Conservation (phyloP, 92 coral and sea anemone genomes). For the Diadumene lineata region DNA sequence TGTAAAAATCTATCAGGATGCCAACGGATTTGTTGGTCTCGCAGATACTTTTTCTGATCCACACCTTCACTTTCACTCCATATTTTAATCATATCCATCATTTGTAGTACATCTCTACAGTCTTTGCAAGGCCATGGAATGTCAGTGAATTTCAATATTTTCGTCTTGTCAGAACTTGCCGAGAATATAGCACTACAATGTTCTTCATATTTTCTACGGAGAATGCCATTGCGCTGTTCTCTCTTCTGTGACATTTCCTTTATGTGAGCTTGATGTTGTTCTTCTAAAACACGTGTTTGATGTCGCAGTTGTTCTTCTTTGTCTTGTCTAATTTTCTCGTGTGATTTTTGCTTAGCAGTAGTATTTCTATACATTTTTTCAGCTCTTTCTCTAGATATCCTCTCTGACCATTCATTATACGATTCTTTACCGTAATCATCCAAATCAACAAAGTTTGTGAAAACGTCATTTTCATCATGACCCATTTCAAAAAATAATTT, state of each 20-base stretch:
- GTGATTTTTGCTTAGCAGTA: constrained; percentile 11
- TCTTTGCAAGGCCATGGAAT: constrained; percentile 93
- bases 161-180: constrained; percentile 6
- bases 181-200: constrained; percentile 56
- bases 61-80: constrained; percentile 56
- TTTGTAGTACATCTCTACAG: constrained; percentile 41
- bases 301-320: constrained; percentile 45
- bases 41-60: constrained; percentile 61
- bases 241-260: constrained; percentile 45
- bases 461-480: constrained; percentile 53
- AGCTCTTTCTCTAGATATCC: constrained; percentile 59
- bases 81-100: constrained; percentile 47
- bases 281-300: constrained; percentile 60
- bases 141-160: constrained; percentile 47
- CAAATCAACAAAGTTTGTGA: constrained; percentile 39
- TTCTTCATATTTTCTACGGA: constrained; percentile 58
- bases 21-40: constrained; percentile 90
- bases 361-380: constrained; percentile 27
- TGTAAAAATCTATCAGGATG: constrained; percentile 95
- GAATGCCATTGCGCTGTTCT: constrained; percentile 22
- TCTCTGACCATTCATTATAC: constrained; percentile 86
- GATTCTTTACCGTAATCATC: constrained; percentile 34
- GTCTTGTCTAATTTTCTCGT: constrained; percentile 6
- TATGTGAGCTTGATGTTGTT: constrained; percentile 72
- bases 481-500: constrained; percentile 75